phyloP scores from a whole-genome alignment of 1,140 invertebrate species.

The Brachionus angularis region DNA sequence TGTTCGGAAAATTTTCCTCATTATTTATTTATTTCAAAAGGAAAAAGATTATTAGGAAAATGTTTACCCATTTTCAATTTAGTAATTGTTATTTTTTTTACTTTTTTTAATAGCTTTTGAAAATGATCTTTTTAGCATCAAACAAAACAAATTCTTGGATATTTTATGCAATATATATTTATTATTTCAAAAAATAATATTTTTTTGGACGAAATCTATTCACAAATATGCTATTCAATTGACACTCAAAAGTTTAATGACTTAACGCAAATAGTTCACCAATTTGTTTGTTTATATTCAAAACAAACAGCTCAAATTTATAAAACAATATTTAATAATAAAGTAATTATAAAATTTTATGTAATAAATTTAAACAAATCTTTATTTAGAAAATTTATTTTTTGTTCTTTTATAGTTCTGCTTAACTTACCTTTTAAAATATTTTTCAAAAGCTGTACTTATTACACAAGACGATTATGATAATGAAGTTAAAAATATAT shows the following conservation, averaged over 20 bases:
- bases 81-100: neutral
- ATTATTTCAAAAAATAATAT: constrained; percentile 40
- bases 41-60: constrained; percentile 34
- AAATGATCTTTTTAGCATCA: constrained; percentile 40
- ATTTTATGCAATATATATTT: constrained; percentile 40
- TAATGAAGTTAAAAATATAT: constrained; percentile 12
- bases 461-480: constrained; percentile 25
- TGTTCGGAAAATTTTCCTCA: constrained; percentile 42
- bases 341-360: constrained; percentile 15
- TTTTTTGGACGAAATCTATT: constrained; percentile 16
- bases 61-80: constrained; percentile 8
- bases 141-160: constrained; percentile 37
- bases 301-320: constrained; percentile 36
- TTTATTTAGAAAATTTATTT: no score
- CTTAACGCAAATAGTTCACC: constrained; percentile 15
- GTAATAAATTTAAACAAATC: neutral
- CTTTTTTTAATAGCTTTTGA: no score
- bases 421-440: constrained; percentile 29
- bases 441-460: constrained; percentile 25
- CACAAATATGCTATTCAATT: constrained; percentile 33
- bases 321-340: constrained; percentile 29
- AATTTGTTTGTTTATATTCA: constrained; percentile 32
- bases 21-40: constrained; percentile 36
- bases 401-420: constrained; percentile 12
- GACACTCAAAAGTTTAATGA: constrained; percentile 41